phyloP scores from a whole-genome alignment of 1,140 invertebrate genomes.

The Magallana angulata region DNA sequence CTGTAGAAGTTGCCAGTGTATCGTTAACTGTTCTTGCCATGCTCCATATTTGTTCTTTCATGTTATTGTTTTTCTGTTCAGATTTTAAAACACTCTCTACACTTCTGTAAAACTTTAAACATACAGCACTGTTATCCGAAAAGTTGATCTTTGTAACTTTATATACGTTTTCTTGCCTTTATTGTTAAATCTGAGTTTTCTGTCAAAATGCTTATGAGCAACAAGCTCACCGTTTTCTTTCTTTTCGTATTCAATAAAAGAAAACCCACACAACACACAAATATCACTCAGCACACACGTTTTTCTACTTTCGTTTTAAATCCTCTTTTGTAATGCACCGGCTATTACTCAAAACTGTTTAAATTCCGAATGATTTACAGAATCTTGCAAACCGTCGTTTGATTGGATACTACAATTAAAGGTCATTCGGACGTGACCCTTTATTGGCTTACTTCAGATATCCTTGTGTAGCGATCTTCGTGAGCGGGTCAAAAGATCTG shows the following conservation, averaged over 20 bases:
- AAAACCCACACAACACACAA: neutral
- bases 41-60: too few species aligned
- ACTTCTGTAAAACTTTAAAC: too few species aligned
- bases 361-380: neutral
- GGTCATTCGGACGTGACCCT: neutral
- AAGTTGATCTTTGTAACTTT: neutral
- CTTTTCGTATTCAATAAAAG: neutral
- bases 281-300: neutral
- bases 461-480: neutral
- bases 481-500: neutral
- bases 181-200: neutral
- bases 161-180: neutral
- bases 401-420: neutral
- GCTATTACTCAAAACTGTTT: neutral
- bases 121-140: too few species aligned
- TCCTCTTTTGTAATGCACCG: neutral
- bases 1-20: too few species aligned
- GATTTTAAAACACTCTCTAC: too few species aligned
- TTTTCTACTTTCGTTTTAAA: slow-evolving; percentile 9
- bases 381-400: neutral
- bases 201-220: neutral
- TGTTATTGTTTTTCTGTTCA: too few species aligned
- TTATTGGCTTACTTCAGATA: neutral
- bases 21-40: too few species aligned
- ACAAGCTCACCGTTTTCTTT: neutral